Percentiles rank a stretch among this genome's conserved stretches.
Conservation (phyloP, 2,888 invertebrate genomes). For the Anarsia innoxiella region DNA sequence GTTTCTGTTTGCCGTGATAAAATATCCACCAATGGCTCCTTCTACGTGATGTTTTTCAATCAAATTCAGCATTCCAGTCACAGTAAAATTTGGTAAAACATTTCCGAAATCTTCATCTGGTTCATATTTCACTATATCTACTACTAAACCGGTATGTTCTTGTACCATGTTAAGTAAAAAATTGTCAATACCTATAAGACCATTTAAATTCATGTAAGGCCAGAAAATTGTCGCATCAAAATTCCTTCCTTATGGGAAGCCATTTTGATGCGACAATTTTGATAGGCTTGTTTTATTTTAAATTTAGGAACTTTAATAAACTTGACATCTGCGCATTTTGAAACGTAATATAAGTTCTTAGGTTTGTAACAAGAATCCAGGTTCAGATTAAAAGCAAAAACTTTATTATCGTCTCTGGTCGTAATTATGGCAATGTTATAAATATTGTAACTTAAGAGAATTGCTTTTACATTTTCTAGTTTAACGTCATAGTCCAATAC, state of each 20-base stretch:
- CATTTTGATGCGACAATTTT: not conserved
- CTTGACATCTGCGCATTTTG: too few relatives aligned
- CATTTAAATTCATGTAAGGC: not conserved
- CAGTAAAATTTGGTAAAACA: not conserved
- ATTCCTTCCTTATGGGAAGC: too few relatives aligned
- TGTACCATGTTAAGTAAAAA: not conserved
- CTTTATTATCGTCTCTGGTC: not conserved
- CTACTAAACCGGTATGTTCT: not conserved
- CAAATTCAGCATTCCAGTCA: not conserved
- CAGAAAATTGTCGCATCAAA: too few relatives aligned
- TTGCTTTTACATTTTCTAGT: not conserved
- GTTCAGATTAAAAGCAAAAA: not conserved
- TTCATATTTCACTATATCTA: not conserved
- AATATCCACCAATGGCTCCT: slow-evolving; percentile 2
- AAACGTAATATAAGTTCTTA: not conserved
- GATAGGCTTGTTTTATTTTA: not conserved
- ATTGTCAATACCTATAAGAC: not conserved
- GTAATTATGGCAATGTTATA: not conserved
- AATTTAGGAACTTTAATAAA: too few relatives aligned
- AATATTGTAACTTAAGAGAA: not conserved
- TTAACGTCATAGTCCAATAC: not conserved
- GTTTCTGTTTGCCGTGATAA: not conserved
- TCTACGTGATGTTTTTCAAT: slow-evolving; percentile 1
- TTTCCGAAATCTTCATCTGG: slow-evolving; percentile 2
- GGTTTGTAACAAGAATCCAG: not conserved